A percentile compares a stretch with the other conserved stretches of the same genome.
phyloP scores from a whole-genome alignment of 1,140 invertebrate genomes.

The Aradophagus sp. region DNA sequence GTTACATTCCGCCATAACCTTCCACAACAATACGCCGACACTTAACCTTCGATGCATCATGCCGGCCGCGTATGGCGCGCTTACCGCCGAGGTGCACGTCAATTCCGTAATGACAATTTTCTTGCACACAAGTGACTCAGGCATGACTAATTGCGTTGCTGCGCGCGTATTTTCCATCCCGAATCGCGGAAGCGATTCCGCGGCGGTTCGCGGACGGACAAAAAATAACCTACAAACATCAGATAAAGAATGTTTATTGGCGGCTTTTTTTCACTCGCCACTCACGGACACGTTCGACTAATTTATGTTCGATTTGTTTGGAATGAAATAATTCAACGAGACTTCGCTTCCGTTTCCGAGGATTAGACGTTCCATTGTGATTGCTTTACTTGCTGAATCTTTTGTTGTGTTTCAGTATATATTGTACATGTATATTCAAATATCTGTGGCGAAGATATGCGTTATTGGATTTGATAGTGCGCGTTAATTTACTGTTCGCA shows the following conservation, averaged over 20 bases:
- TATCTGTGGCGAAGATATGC: too few species aligned
- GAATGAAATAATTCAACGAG: conserved; percentile 31
- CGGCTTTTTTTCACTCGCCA: conserved; percentile 46
- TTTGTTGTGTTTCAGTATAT: too few species aligned
- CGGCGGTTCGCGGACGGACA: conserved; percentile 35
- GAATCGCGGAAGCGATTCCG: conserved; percentile 57
- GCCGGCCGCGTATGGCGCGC: conserved; percentile 36
- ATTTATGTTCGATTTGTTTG: conserved; percentile 49
- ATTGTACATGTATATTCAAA: too few species aligned
- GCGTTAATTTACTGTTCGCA: too few species aligned
- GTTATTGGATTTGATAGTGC: too few species aligned
- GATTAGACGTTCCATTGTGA: conserved; percentile 2
- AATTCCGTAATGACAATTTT: conserved; percentile 60
- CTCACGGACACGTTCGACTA: conserved; percentile 43
- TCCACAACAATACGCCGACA: conserved; percentile 56
- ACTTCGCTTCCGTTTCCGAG: conserved; percentile 36
- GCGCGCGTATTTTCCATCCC: conserved; percentile 54
- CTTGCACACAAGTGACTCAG: conserved; percentile 54
- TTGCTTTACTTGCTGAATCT: not conserved
- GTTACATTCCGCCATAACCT: conserved; percentile 58
- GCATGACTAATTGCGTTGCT: conserved; percentile 57
- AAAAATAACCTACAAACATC: conserved; percentile 54
- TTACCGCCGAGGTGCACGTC: conserved; percentile 25
- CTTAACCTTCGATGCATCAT: conserved; percentile 59
- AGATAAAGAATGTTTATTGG: conserved; percentile 56